phyloP scores from a whole-genome alignment of 2,888 invertebrate species.

The Eurytoma adleriae region DNA sequence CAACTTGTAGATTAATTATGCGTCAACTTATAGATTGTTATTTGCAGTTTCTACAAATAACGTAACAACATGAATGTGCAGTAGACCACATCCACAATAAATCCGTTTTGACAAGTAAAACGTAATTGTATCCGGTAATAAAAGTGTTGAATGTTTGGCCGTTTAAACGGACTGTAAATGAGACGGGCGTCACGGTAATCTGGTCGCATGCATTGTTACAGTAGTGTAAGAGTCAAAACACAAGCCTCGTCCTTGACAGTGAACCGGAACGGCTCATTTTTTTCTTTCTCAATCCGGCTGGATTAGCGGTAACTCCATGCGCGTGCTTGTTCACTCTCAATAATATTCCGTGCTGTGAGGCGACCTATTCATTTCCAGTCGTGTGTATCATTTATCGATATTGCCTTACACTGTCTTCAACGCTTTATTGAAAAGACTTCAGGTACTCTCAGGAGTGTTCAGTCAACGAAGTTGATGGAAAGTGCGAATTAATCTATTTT shows the following conservation, averaged over 20 bases:
- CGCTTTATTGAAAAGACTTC: no score
- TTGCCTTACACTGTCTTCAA: no score
- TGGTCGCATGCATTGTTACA: slow-evolving; percentile 13
- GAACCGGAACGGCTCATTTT: slow-evolving; percentile 26
- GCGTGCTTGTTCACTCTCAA: not conserved
- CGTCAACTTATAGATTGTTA: no score
- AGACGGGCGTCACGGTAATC: slow-evolving; percentile 23
- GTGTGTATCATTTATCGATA: no score
- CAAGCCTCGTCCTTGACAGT: slow-evolving; percentile 40
- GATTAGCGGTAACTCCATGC: slow-evolving; percentile 24
- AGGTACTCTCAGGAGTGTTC: no score
- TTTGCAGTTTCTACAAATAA: no score
- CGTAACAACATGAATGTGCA: no score
- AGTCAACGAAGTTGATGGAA: no score
- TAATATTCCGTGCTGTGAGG: no score
- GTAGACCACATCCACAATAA: not conserved
- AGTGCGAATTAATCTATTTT: no score
- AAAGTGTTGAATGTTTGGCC: slow-evolving; percentile 12
- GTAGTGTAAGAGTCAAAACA: slow-evolving; percentile 42
- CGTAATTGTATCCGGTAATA: slow-evolving; percentile 34
- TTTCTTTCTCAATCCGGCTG: not conserved
- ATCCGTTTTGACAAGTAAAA: not conserved
- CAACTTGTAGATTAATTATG: no score
- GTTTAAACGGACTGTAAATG: slow-evolving; percentile 19
- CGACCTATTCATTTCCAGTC: no score